Evolutionary conservation across 2,797 vertebrate species (phyloP).

Genomic region (Agapornis canus): DNA sequence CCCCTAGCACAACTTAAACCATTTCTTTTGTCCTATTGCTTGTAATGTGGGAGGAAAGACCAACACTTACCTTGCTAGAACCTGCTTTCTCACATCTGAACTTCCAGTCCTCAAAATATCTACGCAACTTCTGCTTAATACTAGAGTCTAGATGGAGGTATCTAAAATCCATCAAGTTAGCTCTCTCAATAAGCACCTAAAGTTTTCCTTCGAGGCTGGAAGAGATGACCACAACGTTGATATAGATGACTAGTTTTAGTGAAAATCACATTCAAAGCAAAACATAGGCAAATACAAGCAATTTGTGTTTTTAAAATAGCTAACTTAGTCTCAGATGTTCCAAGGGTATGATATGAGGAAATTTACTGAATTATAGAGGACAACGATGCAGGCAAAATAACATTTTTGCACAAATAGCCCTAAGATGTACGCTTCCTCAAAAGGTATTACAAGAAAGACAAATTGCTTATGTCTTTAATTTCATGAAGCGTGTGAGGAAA

Average conservation of each 20-base stretch:
- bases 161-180: background rate
- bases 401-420: background rate
- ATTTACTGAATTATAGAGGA: background rate
- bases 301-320: background rate
- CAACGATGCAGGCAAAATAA: background rate
- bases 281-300: background rate
- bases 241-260: background rate
- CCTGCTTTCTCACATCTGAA: background rate
- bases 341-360: background rate
- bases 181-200: background rate
- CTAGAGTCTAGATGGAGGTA: background rate
- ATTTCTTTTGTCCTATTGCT: background rate
- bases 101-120: background rate
- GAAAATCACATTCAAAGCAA: background rate
- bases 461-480: background rate
- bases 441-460: background rate
- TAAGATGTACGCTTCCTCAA: background rate
- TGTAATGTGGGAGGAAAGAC: background rate
- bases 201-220: background rate
- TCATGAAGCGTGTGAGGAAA: background rate
- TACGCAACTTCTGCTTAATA: background rate
- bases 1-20: background rate
- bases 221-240: background rate
- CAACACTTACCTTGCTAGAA: background rate
- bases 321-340: background rate